Evolutionary conservation across 1,140 invertebrate genomes (phyloP).

Genomic region (Metopolophium dirhodum): DNA sequence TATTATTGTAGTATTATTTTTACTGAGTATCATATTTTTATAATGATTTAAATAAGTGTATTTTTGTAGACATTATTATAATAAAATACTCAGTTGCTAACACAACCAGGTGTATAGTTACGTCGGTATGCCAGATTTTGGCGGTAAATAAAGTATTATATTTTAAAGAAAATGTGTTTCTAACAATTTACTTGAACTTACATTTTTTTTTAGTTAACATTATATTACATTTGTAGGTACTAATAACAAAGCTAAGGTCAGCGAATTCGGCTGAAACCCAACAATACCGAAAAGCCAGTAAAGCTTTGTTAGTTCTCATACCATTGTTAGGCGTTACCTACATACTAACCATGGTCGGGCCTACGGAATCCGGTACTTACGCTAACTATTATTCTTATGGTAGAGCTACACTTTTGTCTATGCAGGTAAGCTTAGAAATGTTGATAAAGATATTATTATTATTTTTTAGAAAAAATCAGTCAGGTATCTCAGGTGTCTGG

Average conservation of each 20-base stretch:
- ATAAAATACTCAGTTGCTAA: not conserved
- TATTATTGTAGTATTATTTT: too few species aligned
- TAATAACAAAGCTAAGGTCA: constrained; percentile 79
- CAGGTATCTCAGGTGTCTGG: not conserved
- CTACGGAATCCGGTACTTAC: constrained; percentile 70
- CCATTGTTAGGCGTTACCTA: constrained; percentile 89
- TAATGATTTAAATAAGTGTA: not conserved
- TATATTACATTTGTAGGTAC: constrained; percentile 68
- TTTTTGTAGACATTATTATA: too few species aligned
- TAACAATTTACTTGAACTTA: not conserved
- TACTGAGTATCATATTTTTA: not conserved
- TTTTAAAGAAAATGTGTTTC: not conserved
- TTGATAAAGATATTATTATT: not conserved
- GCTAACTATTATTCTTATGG: constrained; percentile 72
- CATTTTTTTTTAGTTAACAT: not conserved
- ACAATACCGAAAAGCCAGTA: constrained; percentile 85
- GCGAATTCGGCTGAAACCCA: constrained; percentile 61
- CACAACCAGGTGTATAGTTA: not conserved
- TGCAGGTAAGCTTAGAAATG: constrained; percentile 70
- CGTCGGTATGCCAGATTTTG: not conserved
- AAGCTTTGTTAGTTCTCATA: constrained; percentile 85
- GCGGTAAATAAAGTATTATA: not conserved
- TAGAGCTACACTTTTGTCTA: constrained; percentile 79
- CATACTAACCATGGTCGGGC: constrained; percentile 78
- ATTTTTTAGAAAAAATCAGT: not conserved